Evolutionary conservation across 1,140 invertebrate genomes (phyloP).

Genomic region (Battus philenor): DNA sequence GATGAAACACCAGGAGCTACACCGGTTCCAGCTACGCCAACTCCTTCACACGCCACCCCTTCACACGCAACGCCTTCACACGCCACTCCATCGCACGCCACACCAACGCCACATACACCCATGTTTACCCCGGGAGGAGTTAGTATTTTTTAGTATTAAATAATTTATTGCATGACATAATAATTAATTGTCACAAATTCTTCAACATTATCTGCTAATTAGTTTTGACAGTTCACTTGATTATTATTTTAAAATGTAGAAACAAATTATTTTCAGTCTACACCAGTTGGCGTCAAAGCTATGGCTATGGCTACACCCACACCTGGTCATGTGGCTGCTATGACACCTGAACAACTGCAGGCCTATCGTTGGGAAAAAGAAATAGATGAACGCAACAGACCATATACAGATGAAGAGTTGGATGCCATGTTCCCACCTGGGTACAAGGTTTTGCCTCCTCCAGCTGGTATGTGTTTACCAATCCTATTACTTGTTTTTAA

Average conservation of each 20-base stretch:
- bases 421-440: conserved; percentile 98
- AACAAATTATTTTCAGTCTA: conserved; percentile 79
- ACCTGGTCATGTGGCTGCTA: conserved; percentile 94
- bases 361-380: conserved; percentile 99
- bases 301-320: conserved; percentile 99
- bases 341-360: conserved; percentile 99
- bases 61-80: conserved; percentile 78
- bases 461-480: conserved; percentile 81
- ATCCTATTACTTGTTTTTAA: conserved; percentile 17
- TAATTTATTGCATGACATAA: too few species aligned
- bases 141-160: conserved; percentile 30
- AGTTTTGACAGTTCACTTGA: too few species aligned
- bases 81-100: conserved; percentile 71
- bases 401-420: conserved; percentile 97
- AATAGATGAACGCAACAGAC: conserved; percentile 98
- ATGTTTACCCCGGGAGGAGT: conserved; percentile 84
- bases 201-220: too few species aligned
- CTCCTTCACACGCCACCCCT: conserved; percentile 83
- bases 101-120: conserved; percentile 71
- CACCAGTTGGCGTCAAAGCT: conserved; percentile 96
- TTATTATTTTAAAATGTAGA: too few species aligned
- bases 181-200: too few species aligned
- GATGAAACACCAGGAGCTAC: conserved; percentile 95
- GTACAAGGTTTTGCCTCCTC: conserved; percentile 97
- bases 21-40: conserved; percentile 81